Conservation (phyloP, 2,888 invertebrate species). For the Acrocera orbiculus region DNA sequence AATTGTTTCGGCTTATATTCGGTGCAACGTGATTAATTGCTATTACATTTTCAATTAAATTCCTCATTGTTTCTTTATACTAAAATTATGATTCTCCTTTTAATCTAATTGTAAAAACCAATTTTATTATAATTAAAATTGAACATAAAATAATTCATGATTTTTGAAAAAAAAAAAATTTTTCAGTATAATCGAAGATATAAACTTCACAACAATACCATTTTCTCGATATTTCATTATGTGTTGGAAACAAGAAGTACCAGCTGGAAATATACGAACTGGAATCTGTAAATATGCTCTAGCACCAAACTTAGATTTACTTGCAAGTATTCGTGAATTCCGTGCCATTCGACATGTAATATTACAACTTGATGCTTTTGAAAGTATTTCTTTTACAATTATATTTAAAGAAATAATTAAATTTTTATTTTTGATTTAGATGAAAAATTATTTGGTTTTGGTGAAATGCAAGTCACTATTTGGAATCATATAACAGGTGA, state of each 20-base stretch:
- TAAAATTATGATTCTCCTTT: too few relatives aligned
- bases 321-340: constrained; percentile 29
- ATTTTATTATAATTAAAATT: too few relatives aligned
- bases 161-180: too few relatives aligned
- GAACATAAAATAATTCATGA: too few relatives aligned
- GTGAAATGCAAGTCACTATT: constrained; percentile 23
- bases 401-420: not conserved
- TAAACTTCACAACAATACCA: constrained; percentile 23
- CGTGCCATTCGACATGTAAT: constrained; percentile 24
- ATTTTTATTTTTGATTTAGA: constrained; percentile 13
- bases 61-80: too few relatives aligned
- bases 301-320: constrained; percentile 25
- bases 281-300: constrained; percentile 29
- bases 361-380: constrained; percentile 18
- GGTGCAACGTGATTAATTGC: too few relatives aligned
- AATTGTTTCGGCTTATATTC: too few relatives aligned
- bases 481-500: constrained; percentile 31
- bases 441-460: constrained; percentile 27
- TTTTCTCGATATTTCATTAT: constrained; percentile 29
- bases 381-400: not conserved
- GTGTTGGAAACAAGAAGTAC: constrained; percentile 26
- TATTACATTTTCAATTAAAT: too few relatives aligned
- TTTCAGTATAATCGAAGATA: constrained; percentile 18
- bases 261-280: constrained; percentile 20
- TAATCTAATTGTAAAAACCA: too few relatives aligned